Evolutionary conservation across 2,113 vertebrate genomes (phyloP).

Genomic region (Ornithorhynchus anatinus): DNA sequence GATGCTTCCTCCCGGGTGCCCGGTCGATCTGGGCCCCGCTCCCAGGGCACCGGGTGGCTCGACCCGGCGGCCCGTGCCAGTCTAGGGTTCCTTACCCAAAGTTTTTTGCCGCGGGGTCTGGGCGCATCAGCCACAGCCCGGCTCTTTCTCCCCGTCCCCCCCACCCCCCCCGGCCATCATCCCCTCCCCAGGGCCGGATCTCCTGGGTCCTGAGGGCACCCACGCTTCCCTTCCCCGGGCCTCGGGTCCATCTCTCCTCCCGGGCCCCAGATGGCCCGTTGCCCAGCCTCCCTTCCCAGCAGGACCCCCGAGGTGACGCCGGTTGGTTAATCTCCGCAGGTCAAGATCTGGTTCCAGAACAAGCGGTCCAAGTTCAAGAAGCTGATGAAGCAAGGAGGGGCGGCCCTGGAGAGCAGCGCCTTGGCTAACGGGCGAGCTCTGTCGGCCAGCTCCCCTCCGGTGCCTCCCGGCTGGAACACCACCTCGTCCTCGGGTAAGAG

Average conservation of each 20-base stretch:
- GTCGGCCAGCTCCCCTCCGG: slow-evolving; percentile 86
- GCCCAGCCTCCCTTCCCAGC: background rate
- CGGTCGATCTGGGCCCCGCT: background rate
- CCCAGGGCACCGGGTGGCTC: background rate
- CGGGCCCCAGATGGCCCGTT: background rate
- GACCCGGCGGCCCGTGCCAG: background rate
- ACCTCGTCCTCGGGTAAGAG: slow-evolving; percentile 87
- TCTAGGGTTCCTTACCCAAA: no score
- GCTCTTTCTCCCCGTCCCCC: background rate
- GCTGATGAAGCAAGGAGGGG: slow-evolving; percentile 92
- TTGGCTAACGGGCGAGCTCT: slow-evolving; percentile 89
- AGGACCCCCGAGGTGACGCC: slow-evolving; percentile 8
- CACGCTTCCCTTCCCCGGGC: background rate
- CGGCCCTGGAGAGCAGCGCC: slow-evolving; percentile 85
- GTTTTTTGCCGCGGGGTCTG: background rate
- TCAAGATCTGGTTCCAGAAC: slow-evolving; percentile 97
- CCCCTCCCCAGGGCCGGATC: no score
- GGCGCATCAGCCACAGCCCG: background rate
- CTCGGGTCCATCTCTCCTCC: background rate
- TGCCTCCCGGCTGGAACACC: slow-evolving; percentile 92
- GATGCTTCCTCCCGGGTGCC: background rate
- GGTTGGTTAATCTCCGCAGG: slow-evolving; percentile 67
- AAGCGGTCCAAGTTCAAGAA: slow-evolving; percentile 98
- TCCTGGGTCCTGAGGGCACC: background rate
- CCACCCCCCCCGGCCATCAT: background rate